A percentile compares a stretch with the other conserved stretches of the same genome.
Conservation (phyloP, 2,888 invertebrate species). For the Parnassius smintheus region DNA sequence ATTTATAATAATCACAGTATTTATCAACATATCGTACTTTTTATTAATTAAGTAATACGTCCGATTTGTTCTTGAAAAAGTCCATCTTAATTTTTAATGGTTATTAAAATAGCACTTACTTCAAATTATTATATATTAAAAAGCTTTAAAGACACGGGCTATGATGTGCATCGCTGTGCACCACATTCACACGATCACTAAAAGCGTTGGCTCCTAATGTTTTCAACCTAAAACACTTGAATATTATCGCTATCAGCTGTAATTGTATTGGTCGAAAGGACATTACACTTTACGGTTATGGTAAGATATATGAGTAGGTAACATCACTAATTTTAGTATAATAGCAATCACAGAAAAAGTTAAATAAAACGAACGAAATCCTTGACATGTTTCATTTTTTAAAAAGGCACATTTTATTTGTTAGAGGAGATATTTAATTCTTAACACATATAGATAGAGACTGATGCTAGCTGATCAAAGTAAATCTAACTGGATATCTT, state of each 20-base stretch:
- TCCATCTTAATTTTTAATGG: too few species aligned
- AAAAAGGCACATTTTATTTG: too few species aligned
- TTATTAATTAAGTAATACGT: too few species aligned
- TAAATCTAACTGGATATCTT: too few species aligned
- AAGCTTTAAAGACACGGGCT: constrained; percentile 2
- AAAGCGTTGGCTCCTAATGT: constrained; percentile 4
- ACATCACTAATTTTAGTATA: constrained; percentile 7
- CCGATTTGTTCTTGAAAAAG: not conserved
- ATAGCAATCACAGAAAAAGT: not conserved
- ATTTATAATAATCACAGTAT: too few species aligned
- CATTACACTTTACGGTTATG: constrained; percentile 14
- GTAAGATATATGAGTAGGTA: constrained; percentile 9
- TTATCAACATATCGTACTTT: too few species aligned
- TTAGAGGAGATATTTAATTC: too few species aligned
- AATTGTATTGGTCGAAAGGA: constrained; percentile 11
- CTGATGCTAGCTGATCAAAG: too few species aligned
- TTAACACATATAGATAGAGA: too few species aligned
- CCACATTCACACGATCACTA: constrained; percentile 6
- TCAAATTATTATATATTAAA: not conserved
- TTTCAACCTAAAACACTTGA: constrained; percentile 6
- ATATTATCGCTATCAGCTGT: constrained; percentile 21
- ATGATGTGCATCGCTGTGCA: not conserved
- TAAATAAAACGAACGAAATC: not conserved
- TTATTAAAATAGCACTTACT: constrained; percentile 4
- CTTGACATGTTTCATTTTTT: not conserved